A percentile compares a stretch with the other conserved stretches of the same genome.
Conservation (phyloP, 2,888 invertebrate genomes). For the Lycia hirtaria region DNA sequence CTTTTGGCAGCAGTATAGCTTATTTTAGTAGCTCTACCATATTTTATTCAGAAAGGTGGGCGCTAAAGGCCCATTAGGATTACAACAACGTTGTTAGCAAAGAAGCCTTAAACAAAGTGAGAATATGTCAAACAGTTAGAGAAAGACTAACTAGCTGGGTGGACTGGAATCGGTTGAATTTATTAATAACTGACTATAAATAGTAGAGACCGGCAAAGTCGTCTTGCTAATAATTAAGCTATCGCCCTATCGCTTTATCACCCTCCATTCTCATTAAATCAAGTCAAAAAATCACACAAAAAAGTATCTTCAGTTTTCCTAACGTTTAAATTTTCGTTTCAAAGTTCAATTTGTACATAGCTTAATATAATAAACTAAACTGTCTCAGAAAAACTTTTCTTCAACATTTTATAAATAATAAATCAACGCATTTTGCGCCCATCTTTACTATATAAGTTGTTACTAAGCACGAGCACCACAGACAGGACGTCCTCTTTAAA, state of each 20-base stretch:
- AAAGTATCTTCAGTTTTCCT: too few relatives aligned
- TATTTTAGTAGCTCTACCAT: constrained; percentile 32
- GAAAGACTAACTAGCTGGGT: background rate
- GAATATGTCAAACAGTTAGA: constrained; percentile 5
- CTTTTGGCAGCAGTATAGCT: constrained; percentile 51
- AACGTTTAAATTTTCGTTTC: too few relatives aligned
- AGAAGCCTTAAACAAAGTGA: constrained; percentile 9
- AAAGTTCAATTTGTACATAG: too few relatives aligned
- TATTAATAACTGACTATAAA: background rate
- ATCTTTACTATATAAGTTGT: background rate
- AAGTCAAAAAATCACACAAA: too few relatives aligned
- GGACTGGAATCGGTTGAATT: background rate
- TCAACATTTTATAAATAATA: background rate
- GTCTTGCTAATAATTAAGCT: too few relatives aligned
- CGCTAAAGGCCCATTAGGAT: constrained; percentile 39
- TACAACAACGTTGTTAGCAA: constrained; percentile 37
- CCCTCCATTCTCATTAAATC: too few relatives aligned
- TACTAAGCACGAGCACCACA: background rate
- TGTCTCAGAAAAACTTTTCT: background rate
- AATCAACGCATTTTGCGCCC: background rate
- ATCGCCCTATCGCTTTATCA: too few relatives aligned
- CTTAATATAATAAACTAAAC: background rate
- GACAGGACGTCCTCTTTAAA: constrained; percentile 34
- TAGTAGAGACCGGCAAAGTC: too few relatives aligned
- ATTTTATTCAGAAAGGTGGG: constrained; percentile 48